These are phyloP conservation scores for Orchesellides sinensis DNA, from an alignment of 2,888 invertebrate genomes.

Conservation along the genomic window DNA sequence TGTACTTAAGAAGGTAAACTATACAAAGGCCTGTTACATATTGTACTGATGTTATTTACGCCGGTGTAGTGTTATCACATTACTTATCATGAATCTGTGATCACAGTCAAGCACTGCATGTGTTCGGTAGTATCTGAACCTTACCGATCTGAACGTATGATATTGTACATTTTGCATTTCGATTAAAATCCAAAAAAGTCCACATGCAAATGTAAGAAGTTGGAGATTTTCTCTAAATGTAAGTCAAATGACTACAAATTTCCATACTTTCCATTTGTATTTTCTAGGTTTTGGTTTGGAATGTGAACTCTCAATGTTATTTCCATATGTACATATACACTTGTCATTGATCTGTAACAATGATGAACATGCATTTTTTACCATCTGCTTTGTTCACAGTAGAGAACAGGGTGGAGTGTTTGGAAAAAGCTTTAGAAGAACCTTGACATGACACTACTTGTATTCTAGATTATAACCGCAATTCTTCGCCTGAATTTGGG, in stretches of 20 bases:
- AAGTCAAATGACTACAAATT: too few relatives aligned
- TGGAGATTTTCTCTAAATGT: too few relatives aligned
- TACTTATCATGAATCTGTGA: background rate
- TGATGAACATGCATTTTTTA: constrained; percentile 18
- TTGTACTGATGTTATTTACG: background rate
- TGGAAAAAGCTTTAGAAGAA: constrained; percentile 52
- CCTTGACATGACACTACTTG: constrained; percentile 63
- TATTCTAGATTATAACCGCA: constrained; percentile 12
- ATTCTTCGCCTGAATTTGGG: background rate
- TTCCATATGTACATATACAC: background rate
- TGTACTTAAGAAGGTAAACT: too few relatives aligned
- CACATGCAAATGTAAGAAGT: too few relatives aligned
- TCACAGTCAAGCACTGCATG: too few relatives aligned
- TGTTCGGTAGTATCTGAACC: too few relatives aligned
- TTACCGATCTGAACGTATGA: too few relatives aligned
- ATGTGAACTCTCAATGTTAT: too few relatives aligned
- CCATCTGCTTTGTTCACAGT: constrained; percentile 12
- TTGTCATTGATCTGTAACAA: constrained; percentile 14
- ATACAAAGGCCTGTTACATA: background rate
- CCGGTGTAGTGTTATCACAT: background rate
- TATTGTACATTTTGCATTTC: too few relatives aligned
- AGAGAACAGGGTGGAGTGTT: constrained; percentile 52
- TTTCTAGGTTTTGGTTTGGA: too few relatives aligned
- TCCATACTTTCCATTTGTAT: too few relatives aligned
- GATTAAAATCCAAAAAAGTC: too few relatives aligned